Conservation (phyloP, 1,140 invertebrate species). For the Hermatobates lingyangjiaoensis region DNA sequence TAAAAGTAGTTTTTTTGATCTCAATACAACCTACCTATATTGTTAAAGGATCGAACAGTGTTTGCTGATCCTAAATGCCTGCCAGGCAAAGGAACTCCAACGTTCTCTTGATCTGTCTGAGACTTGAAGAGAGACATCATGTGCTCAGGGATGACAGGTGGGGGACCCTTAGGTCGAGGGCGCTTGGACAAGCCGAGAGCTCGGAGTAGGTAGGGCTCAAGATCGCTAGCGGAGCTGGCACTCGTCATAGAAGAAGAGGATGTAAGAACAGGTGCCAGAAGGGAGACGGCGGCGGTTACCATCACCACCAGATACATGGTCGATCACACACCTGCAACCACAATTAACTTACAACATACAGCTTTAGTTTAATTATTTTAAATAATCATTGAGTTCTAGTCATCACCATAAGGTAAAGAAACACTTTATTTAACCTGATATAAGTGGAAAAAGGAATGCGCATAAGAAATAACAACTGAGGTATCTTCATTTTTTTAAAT, state of each 20-base stretch:
- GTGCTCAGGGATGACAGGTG: conserved; percentile 46
- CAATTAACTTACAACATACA: too few relatives aligned
- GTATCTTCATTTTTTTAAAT: too few relatives aligned
- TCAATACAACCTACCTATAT: conserved; percentile 40
- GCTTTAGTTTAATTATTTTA: too few relatives aligned
- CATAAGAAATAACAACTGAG: too few relatives aligned
- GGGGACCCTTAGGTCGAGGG: conserved; percentile 25
- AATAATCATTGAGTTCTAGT: too few relatives aligned
- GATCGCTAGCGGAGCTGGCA: conserved; percentile 3
- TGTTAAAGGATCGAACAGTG: conserved; percentile 67
- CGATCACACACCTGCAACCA: too few relatives aligned
- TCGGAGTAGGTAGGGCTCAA: conserved; percentile 32
- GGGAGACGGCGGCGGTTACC: too few relatives aligned
- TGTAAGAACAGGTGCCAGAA: not conserved
- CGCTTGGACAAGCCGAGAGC: conserved; percentile 51
- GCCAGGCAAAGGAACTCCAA: conserved; percentile 44
- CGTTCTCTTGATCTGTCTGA: conserved; percentile 37
- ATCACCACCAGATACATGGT: too few relatives aligned
- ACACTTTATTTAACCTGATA: too few relatives aligned
- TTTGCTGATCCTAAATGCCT: conserved; percentile 50
- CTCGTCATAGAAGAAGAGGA: not conserved
- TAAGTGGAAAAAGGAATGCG: too few relatives aligned
- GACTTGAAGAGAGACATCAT: conserved; percentile 56
- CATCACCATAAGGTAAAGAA: too few relatives aligned
- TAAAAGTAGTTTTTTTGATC: too few relatives aligned